Conservation (phyloP, 2,113 vertebrate species). For the Pterocles gutturalis region DNA sequence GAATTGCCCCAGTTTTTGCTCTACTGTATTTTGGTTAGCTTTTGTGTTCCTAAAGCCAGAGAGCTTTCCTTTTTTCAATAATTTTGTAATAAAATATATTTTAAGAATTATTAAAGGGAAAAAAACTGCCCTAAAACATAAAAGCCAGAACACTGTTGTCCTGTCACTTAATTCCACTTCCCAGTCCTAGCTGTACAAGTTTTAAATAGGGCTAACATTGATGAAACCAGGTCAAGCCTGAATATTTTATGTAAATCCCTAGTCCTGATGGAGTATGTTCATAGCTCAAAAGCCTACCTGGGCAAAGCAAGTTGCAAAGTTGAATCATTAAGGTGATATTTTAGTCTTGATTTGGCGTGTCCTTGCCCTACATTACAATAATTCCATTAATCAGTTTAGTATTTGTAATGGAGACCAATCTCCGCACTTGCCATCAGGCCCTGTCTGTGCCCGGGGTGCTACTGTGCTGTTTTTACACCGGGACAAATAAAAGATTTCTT, state of each 20-base stretch:
- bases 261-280: neutral
- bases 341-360: neutral
- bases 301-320: neutral
- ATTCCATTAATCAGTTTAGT: neutral
- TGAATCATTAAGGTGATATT: neutral
- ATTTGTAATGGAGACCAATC: neutral
- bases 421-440: neutral
- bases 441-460: neutral
- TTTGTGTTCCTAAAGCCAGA: neutral
- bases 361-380: neutral
- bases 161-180: neutral
- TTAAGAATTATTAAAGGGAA: neutral
- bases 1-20: neutral
- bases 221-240: neutral
- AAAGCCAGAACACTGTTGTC: neutral
- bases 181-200: neutral
- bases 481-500: neutral
- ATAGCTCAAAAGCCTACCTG: neutral
- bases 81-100: neutral
- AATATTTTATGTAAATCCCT: constrained; percentile 32
- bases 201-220: neutral
- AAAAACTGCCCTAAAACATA: neutral
- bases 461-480: neutral
- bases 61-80: neutral
- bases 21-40: neutral